Evolutionary conservation across 2,888 invertebrate species (phyloP), one percentile per base, ranked within the genome.

Genomic region (Steinernema hermaphroditum): DNA sequence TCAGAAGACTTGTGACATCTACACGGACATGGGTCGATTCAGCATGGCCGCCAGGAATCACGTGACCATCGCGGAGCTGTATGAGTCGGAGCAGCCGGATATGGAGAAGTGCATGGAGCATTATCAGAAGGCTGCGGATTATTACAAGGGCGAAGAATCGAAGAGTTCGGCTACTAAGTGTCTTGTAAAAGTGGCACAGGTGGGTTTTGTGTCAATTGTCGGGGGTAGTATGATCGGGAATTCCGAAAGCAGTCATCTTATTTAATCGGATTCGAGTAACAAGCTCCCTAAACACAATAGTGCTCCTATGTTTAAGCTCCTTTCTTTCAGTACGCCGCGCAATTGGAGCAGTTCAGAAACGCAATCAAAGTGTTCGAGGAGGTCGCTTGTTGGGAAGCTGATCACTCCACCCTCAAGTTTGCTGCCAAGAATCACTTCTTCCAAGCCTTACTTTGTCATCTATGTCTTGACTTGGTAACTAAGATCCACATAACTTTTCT

Each of bases 391-490:
- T 86, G 75, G 75, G 93, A 95, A 22, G 91, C 97, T 86, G 96
- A 97, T 88, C 97, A 93, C 89, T 93, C 94, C 74, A 90, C 98
- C 80, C 90, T 98, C 81, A 96, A 97, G 88, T 98, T 97, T 89
- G 94, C 95, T 88, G 96, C 96, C 32, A 97, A 96, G 88, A 97
- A 97, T 88, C 95, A 98, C 89, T 95, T 96, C 90, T 97, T 98
- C 90, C 92, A 95, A 72, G 96, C 96, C 2, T 93, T 94, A 6
- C 90, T 98, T 4, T 97, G 97, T 88, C 96, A 96, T 88, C 90
- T 98, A 72, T 96, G 96, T 88, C 92, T 96, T 72, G 97, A 98
- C 89, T 90, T 93, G 57, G 90, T 96, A 75, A 95, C n/a, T 46
- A 16, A 19, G n/a, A 19, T 19, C 16, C 4, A 46, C 6, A n/a